phyloP scores from a whole-genome alignment of 2,113 vertebrate genomes.

The Embiotoca jacksoni region DNA sequence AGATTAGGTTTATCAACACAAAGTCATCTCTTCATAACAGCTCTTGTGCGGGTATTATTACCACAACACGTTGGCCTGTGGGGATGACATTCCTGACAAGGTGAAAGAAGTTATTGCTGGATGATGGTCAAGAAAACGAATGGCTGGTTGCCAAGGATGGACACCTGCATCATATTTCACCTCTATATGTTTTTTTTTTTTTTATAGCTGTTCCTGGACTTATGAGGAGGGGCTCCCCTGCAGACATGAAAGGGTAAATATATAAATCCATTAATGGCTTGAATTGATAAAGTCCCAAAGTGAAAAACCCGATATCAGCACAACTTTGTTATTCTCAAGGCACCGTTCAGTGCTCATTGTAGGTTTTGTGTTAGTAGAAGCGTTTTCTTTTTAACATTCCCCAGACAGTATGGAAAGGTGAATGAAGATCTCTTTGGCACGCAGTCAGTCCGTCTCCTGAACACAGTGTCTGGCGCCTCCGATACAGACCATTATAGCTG shows the following conservation, averaged over 20 bases:
- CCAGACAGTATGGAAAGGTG: slow-evolving; percentile 18
- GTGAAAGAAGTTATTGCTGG: slow-evolving; percentile 42
- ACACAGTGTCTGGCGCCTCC: slow-evolving; percentile 21
- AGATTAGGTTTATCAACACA: slow-evolving; percentile 64
- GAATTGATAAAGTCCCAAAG: background rate
- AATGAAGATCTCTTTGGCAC: slow-evolving; percentile 32
- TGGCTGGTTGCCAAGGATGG: slow-evolving; percentile 44
- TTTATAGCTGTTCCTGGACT: slow-evolving; percentile 3
- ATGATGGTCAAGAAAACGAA: slow-evolving; percentile 23
- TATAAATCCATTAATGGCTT: background rate
- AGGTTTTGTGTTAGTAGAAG: slow-evolving; percentile 18
- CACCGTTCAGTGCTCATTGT: background rate
- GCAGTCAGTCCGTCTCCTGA: slow-evolving; percentile 24
- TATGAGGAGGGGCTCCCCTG: background rate
- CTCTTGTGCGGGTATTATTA: slow-evolving; percentile 35
- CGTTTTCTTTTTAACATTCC: slow-evolving; percentile 19
- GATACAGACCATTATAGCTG: slow-evolving; percentile 38
- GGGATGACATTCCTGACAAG: slow-evolving; percentile 59
- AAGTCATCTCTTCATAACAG: slow-evolving; percentile 45
- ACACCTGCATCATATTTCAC: slow-evolving; percentile 60
- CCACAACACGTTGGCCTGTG: slow-evolving; percentile 4
- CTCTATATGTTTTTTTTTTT: slow-evolving; percentile 12
- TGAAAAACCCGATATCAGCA: background rate
- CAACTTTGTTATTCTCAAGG: background rate
- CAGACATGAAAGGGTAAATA: background rate